Evolutionary conservation across 2,113 vertebrate species (phyloP), one percentile per base, ranked within the genome.

Genomic region (Burhinus oedicnemus): DNA sequence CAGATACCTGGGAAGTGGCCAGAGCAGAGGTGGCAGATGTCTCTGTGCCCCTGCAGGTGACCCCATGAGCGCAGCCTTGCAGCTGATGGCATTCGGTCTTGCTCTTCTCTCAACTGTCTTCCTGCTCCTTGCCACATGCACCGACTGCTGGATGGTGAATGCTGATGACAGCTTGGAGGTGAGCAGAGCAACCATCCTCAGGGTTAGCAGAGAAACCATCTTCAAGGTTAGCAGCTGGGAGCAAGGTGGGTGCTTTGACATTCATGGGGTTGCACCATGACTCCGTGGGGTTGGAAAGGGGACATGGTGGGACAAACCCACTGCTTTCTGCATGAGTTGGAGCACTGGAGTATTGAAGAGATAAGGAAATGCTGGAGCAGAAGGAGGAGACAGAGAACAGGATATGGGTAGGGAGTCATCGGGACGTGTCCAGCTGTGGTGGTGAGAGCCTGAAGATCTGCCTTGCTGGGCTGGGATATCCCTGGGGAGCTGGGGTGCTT

Each of bases 121-220:
- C 95, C 94, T 98, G 5, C 91, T 98, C 17, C 96, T 97, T 22
- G 98, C 98, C 38, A 98, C 98, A 0, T 98, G 98, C 97, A 98
- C 98, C 0, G 98, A 98, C 83, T 98, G 98, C 92, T 98, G 98
- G 98, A 98, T 98, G 97, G 98, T 98, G 64, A 98, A 98, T 3
- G 90, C 98, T 10, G 98, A 98, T 3, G 98, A 98, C 93, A 98
- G 97, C 83, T 45, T 98, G 89, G 98, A 98, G 98, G 98, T 98
- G 89, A 98, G 97, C 38, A 27, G 16, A 47, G 80, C 14, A n/a
- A 30, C 19, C 57, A 15, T 2, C n/a, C 29, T 23, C 55, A 18
- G 9, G 80, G 65, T 76, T 12, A 98, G 97, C 38, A 26, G 16
- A 47, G 80, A 10, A 32, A 26, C 17, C 57, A 13, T 2, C 32